Evolutionary conservation across 1,140 invertebrate species (phyloP), one percentile per base, ranked within the genome.

Genomic region (Cylas formicarius): DNA sequence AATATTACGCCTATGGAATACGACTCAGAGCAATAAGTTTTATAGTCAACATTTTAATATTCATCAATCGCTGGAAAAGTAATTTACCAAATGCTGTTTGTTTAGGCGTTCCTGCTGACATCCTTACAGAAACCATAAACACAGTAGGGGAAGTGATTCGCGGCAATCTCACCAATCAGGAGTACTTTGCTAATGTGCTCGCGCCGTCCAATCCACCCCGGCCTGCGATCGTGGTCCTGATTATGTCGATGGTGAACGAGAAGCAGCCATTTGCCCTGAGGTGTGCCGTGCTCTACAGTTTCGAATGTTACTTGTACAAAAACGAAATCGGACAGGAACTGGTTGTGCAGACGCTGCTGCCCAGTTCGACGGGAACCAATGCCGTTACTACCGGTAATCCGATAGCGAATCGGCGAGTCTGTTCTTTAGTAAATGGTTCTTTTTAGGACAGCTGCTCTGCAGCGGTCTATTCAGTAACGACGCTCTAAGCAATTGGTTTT

Each of bases 181-280:
- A 94, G 57, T 90, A 87, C 63, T 82, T 99, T 61, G 81, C 85
- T 1, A 80, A 77, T 48, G 86, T 97, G n/a, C 81, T 88, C 70
- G 93, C 94, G 0, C 93, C 92, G 0, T 89, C 86, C 10, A 86
- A 77, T 60, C 92, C 94, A 22, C 89, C 94, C 9, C 78, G 87
- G 33, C 88, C 95, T 1, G 91, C 89, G 1, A 84, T 99, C 32
- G 85, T 98, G 0, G 86, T 98, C 27, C 70, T 99, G 6, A 67
- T 99, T 8, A 93, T 97, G 86, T 97, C 93, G 0, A 97, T 99
- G 92, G 90, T 98, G 2, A 97, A 97, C 67, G 95, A 99, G 59
- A 97, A 96, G 63, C 96, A 99, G 66, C 85, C 91, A 9, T 89
- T 98, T 63, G 67, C 78, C 6, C 66, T 99, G 36, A 46, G 55